Percentiles rank a stretch among this genome's conserved stretches.
Conservation (phyloP, 2,888 invertebrate genomes). For the Acholoe squamosa region DNA sequence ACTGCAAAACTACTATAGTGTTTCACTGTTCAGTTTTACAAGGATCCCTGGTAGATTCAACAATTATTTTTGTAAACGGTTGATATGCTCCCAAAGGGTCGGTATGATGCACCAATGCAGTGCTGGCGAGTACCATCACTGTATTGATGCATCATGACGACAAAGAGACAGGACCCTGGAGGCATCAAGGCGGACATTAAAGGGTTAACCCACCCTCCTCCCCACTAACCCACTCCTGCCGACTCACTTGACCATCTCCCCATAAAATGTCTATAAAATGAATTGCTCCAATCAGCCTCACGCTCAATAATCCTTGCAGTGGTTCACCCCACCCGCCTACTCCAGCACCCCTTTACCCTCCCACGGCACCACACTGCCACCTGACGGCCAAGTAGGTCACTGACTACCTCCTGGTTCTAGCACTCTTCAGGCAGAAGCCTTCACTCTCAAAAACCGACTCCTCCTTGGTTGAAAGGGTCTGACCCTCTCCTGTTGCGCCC, state of each 20-base stretch:
- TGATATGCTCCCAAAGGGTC: no score
- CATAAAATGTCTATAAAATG: conserved; percentile 41
- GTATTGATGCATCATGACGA: no score
- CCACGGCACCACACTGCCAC: neutral
- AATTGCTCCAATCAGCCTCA: conserved; percentile 1
- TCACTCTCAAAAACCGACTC: neutral
- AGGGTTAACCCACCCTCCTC: conserved; percentile 5
- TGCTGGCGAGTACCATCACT: no score
- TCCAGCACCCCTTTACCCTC: neutral
- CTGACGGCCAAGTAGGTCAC: neutral
- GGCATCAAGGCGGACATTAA: no score
- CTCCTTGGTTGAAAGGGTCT: neutral
- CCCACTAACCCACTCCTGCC: neutral
- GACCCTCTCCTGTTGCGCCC: neutral
- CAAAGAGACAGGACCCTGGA: no score
- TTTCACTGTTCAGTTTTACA: no score
- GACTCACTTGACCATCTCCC: conserved; percentile 1
- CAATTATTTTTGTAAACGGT: no score
- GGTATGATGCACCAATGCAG: no score
- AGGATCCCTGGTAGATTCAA: no score
- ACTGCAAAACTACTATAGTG: no score
- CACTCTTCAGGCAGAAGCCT: conserved; percentile 12
- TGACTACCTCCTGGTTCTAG: neutral
- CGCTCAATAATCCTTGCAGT: neutral
- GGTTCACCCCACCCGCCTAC: neutral